Base-by-base conservation (phyloP, 2,113 vertebrate species). In the Gymnorhina tibicen region DNA sequence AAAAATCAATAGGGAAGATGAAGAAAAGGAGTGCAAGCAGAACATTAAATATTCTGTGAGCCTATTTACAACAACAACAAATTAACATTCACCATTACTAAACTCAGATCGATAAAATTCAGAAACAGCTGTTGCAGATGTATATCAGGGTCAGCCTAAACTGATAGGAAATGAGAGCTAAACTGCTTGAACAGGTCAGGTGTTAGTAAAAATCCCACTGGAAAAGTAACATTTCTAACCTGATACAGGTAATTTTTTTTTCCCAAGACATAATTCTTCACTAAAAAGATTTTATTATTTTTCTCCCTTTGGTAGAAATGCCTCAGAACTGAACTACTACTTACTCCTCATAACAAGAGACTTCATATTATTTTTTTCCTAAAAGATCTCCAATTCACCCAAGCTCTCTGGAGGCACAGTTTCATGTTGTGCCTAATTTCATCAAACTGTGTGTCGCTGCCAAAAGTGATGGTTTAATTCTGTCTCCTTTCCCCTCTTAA, bases 401-500 rank as follows among this genome's bases (percentile, higher is more conserved):
- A 62, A 50, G 75, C 75, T 83, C 70, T 93, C 95, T 67, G 59
- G 47, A 94, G 82, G 41, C 75, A 84, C 26, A 42, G 63, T n/a
- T 85, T 94, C 91, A 58, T 5, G 67, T 69, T 85, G 95, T 39
- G 88, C 70, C 92, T 93, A 66, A 96, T 96, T 95, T 88, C 88
- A 94, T 62, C 82, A 76, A 90, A 66, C 67, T 22, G 69, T 21
- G 33, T 22, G 0, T 46, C 2, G 2, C 91, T 88, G 94, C 58
- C 76, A 83, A 56, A 94, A 94, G n/a, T 60, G 67, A 88, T 58
- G 79, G 70, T 90, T 93, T 95, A 91, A 95, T 96, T 93, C 70
- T 58, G 22, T 64, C 85, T 83, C 75, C 62, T 93, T 86, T 84
- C 55, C 37, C 64, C 84, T 73, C 81, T 76, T 90, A 92, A 80